phyloP scores from a whole-genome alignment of 2,888 invertebrate species.

The Uloborus plumipes region DNA sequence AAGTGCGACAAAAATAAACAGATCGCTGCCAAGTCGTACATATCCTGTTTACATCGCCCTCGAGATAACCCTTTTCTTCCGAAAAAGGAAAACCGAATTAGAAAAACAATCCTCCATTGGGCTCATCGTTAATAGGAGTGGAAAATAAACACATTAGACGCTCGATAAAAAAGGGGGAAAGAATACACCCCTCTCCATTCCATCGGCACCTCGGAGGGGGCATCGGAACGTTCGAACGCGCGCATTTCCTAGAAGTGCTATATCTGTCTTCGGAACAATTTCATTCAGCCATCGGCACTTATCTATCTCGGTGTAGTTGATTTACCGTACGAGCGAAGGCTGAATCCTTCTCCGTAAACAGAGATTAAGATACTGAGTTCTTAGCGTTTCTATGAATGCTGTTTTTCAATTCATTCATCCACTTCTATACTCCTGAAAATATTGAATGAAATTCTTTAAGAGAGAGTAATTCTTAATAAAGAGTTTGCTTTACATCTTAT shows the following conservation, averaged over 20 bases:
- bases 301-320: too few relatives aligned
- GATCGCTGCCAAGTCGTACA: background rate
- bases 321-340: too few relatives aligned
- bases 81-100: background rate
- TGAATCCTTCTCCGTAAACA: too few relatives aligned
- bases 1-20: slow-evolving; percentile 9
- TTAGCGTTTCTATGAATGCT: too few relatives aligned
- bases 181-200: background rate
- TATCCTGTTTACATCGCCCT: slow-evolving; percentile 36
- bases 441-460: too few relatives aligned
- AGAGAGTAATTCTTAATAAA: too few relatives aligned
- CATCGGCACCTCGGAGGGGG: too few relatives aligned
- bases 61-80: slow-evolving; percentile 46
- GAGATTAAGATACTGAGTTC: too few relatives aligned
- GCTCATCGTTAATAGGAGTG: slow-evolving; percentile 45
- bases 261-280: slow-evolving; percentile 36
- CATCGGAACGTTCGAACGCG: background rate
- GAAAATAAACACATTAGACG: slow-evolving; percentile 56
- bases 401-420: too few relatives aligned
- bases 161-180: background rate
- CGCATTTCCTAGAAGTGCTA: slow-evolving; percentile 32
- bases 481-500: too few relatives aligned
- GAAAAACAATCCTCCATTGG: slow-evolving; percentile 30
- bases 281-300: background rate
- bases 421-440: too few relatives aligned